A percentile compares a stretch with the other conserved stretches of the same genome.
Conservation (phyloP, 2,797 vertebrate species). For the Zalophus californianus region DNA sequence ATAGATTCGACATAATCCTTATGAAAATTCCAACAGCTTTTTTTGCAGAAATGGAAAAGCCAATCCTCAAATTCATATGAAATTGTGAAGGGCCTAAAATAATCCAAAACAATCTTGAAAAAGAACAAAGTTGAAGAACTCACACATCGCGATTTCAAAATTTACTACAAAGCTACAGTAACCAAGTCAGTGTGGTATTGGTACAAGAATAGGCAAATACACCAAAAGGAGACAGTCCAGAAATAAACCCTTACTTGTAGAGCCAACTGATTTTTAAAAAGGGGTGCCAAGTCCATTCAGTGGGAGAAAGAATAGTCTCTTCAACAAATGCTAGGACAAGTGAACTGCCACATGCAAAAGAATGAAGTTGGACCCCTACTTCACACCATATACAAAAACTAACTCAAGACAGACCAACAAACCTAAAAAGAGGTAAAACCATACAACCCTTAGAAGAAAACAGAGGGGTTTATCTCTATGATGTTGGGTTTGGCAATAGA, state of each 20-base stretch:
- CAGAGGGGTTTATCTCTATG: neutral
- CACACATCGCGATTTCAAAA: neutral
- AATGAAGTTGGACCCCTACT: neutral
- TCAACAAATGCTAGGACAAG: neutral
- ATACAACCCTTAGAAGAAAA: constrained; percentile 15
- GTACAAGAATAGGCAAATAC: neutral
- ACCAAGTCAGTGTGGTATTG: neutral
- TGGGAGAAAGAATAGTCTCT: neutral
- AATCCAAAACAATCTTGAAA: constrained; percentile 25
- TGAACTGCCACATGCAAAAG: neutral
- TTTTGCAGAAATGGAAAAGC: constrained; percentile 48
- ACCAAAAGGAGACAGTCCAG: neutral
- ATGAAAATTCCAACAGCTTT: neutral
- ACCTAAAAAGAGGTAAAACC: constrained; percentile 30
- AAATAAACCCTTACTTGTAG: neutral
- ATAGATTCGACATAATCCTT: neutral
- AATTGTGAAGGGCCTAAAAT: neutral
- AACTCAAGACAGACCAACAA: constrained; percentile 4
- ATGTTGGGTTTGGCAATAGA: neutral
- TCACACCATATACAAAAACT: neutral
- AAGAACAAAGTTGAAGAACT: neutral
- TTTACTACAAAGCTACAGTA: neutral
- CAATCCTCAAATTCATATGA: constrained; percentile 19
- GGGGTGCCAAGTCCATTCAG: neutral
- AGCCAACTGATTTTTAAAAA: constrained; percentile 14